Evolutionary conservation across 1,140 invertebrate species (phyloP).

Genomic region (Panonychus citri): DNA sequence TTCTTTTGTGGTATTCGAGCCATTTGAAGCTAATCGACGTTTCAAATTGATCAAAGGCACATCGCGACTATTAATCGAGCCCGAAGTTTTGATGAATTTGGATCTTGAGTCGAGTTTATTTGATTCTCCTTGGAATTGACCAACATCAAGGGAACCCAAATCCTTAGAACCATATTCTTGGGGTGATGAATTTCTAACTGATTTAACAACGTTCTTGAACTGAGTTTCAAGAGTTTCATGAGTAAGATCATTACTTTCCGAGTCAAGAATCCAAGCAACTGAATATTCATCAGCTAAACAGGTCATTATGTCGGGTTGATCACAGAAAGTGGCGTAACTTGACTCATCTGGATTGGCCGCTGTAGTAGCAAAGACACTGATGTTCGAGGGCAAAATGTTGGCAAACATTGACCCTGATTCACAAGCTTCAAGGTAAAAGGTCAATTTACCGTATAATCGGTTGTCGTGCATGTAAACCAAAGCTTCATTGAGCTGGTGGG

Average conservation of each 20-base stretch:
- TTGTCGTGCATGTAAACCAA: slow-evolving; percentile 25
- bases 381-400: slow-evolving; percentile 28
- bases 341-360: slow-evolving; percentile 35
- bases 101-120: too few species aligned
- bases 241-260: slow-evolving; percentile 31
- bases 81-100: not conserved
- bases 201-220: slow-evolving; percentile 30
- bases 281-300: slow-evolving; percentile 37
- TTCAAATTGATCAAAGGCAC: not conserved
- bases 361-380: slow-evolving; percentile 38
- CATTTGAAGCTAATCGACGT: not conserved
- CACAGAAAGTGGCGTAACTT: slow-evolving; percentile 34
- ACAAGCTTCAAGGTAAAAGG: slow-evolving; percentile 40
- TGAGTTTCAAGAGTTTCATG: slow-evolving; percentile 32
- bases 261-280: slow-evolving; percentile 42
- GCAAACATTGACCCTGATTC: slow-evolving; percentile 43
- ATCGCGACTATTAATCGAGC: not conserved
- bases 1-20: not conserved
- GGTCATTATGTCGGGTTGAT: slow-evolving; percentile 26
- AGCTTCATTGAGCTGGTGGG: slow-evolving; percentile 21
- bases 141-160: slow-evolving; percentile 21
- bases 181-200: slow-evolving; percentile 36
- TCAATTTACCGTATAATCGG: slow-evolving; percentile 26
- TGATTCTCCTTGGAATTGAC: slow-evolving; percentile 23
- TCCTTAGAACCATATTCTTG: slow-evolving; percentile 31